Percentiles rank a stretch among this genome's conserved stretches.
Conservation (phyloP, 2,888 invertebrate genomes). For the Mallateleia sp. region DNA sequence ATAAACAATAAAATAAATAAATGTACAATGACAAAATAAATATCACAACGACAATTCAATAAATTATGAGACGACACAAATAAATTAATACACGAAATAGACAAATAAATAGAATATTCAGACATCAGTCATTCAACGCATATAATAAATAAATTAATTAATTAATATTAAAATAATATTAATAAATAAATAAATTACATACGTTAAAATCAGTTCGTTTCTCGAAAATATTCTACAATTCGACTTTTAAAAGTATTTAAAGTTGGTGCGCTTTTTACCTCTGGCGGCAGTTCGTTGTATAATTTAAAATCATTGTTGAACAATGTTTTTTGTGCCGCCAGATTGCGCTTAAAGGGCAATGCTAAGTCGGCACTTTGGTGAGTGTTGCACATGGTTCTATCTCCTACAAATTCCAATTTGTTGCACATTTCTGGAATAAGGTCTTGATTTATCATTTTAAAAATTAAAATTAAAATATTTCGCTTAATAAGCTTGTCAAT, state of each 20-base stretch:
- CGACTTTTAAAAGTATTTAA: conserved; percentile 7
- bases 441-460: conserved; percentile 14
- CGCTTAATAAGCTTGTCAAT: conserved; percentile 38
- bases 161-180: too few relatives aligned
- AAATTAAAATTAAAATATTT: conserved; percentile 32
- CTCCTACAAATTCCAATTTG: neutral
- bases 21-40: too few relatives aligned
- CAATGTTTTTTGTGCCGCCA: neutral
- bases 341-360: neutral
- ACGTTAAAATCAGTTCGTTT: too few relatives aligned
- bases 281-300: neutral
- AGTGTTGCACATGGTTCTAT: neutral
- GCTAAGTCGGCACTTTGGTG: conserved; percentile 16
- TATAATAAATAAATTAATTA: too few relatives aligned
- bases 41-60: too few relatives aligned
- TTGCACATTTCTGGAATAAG: conserved; percentile 32
- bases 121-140: too few relatives aligned
- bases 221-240: neutral
- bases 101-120: too few relatives aligned
- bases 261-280: neutral
- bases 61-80: too few relatives aligned
- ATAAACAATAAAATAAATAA: too few relatives aligned
- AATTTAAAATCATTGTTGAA: neutral
- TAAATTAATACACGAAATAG: too few relatives aligned
- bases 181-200: too few relatives aligned